Base-by-base conservation (phyloP, 2,113 vertebrate species). In the Suncus etruscus region DNA sequence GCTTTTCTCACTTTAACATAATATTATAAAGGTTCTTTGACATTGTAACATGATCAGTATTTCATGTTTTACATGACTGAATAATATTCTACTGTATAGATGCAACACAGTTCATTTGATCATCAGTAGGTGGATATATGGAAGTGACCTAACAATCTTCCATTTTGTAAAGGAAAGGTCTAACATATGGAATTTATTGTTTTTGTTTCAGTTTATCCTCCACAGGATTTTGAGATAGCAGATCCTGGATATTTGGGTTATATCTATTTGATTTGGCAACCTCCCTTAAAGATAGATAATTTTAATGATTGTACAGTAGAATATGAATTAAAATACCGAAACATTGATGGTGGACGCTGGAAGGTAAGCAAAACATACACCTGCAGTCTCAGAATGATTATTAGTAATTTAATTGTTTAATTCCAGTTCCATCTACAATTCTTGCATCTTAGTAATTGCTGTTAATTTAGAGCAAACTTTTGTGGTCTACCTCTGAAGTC, bases 181-280 rank as follows among this genome's bases (percentile, higher is more conserved):
- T 39, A 39, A 80, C 73, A 82, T 82, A 69, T 69, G 24, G 61
- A 80, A 90, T 82, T 58, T 88, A 39, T 95, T 85, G 63, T 83
- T 94, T 92, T 84, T n/a, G 50, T 93, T 95, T 61, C 72, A 99
- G 98, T 98, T 92, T 97, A 97, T 86, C 98, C 98, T 54, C 99
- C 99, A 11, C 96, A 82, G 47, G 91, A 98, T 85, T 90, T 99
- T 31, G 87, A 48, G 70, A 97, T 99, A 76, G 81, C 89, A 0
- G 99, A 99, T 87, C 98, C 96, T 3, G 99, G 98, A 4, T 97
- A 97, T 74, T 96, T 99, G 78, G 99, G 99, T 29, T 78, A 96
- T 24, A 96, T 99, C 0, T 95, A 97, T 48, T 94, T 99, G 2
- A 93, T 96, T 50, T 99, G 99, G 99, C 96, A 97, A 22, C 96